phyloP scores from a whole-genome alignment of 2,888 invertebrate species.

The Cordilura impudica region DNA sequence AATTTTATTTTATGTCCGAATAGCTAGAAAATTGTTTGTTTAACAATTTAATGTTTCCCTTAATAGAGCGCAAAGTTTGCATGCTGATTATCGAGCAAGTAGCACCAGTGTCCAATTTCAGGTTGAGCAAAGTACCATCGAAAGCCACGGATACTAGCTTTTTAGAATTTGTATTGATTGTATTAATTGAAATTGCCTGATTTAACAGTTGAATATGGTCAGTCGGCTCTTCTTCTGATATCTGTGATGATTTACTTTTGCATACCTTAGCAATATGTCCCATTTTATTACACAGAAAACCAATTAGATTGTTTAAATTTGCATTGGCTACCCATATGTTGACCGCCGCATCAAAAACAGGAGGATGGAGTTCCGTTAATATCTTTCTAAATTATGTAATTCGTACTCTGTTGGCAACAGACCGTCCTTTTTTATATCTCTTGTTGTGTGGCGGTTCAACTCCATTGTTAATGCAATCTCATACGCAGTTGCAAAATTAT shows the following conservation, averaged over 20 bases:
- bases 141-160: conserved; percentile 5
- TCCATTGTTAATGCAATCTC: not conserved
- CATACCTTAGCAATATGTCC: too few species aligned
- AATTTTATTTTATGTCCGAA: not conserved
- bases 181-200: too few species aligned
- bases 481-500: not conserved
- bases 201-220: too few species aligned
- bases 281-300: too few species aligned
- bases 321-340: not conserved
- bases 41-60: not conserved
- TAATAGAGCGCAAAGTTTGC: not conserved
- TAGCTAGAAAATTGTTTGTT: conserved; percentile 19
- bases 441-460: not conserved
- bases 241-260: too few species aligned
- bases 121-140: conserved; percentile 16
- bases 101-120: conserved; percentile 47
- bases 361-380: too few species aligned
- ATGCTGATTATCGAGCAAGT: conserved; percentile 31
- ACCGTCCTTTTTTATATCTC: not conserved
- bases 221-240: too few species aligned
- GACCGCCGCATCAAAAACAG: too few species aligned
- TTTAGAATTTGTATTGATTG: not conserved
- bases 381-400: not conserved
- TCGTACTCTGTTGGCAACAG: not conserved
- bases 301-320: too few species aligned